phyloP scores from a whole-genome alignment of 2,888 invertebrate species.

The Eucera pruinosa region DNA sequence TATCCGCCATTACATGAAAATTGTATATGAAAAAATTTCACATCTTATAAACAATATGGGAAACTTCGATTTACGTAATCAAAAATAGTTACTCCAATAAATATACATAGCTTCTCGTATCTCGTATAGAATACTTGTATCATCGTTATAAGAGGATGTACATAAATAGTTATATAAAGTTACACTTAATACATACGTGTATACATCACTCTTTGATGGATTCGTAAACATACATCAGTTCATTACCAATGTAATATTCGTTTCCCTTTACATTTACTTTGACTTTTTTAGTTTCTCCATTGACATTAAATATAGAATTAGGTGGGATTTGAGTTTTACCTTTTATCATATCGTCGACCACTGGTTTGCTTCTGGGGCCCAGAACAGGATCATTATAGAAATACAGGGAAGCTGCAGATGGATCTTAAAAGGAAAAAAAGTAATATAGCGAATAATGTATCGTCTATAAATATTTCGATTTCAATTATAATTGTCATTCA shows the following conservation, averaged over 20 bases:
- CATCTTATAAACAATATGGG: slow-evolving; percentile 7
- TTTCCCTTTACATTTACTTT: slow-evolving; percentile 65
- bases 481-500: too few relatives aligned
- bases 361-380: slow-evolving; percentile 92
- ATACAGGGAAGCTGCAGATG: slow-evolving; percentile 88
- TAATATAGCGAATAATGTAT: too few relatives aligned
- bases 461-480: too few relatives aligned
- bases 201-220: slow-evolving; percentile 27
- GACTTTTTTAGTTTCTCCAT: slow-evolving; percentile 74
- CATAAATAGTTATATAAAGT: slow-evolving; percentile 25
- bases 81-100: neutral
- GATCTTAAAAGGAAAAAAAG: slow-evolving; percentile 85
- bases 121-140: too few relatives aligned
- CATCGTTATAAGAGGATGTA: slow-evolving; percentile 26
- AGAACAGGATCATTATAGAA: slow-evolving; percentile 90
- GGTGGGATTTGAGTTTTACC: slow-evolving; percentile 86
- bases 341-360: slow-evolving; percentile 87
- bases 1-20: neutral
- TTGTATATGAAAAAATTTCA: neutral
- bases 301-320: slow-evolving; percentile 83
- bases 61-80: neutral
- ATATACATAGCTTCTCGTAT: too few relatives aligned
- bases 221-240: slow-evolving; percentile 73
- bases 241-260: slow-evolving; percentile 70
- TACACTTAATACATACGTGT: slow-evolving; percentile 4